Conservation (phyloP, 2,797 vertebrate species). For the Enteromius thamalakanensis region DNA sequence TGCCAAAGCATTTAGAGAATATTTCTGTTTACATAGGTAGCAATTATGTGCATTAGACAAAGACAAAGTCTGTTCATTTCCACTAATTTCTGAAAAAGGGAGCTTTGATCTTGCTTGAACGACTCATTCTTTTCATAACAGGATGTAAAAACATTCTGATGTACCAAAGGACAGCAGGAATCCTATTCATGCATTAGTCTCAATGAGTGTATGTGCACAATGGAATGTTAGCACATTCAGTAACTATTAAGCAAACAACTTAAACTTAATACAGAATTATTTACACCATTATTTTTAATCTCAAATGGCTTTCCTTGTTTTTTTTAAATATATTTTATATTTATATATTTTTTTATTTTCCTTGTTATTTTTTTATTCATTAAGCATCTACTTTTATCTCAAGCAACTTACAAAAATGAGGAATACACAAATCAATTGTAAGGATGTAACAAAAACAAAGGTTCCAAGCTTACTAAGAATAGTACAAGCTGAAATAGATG, state of each 20-base stretch:
- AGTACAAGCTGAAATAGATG: neutral
- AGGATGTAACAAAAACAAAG: neutral
- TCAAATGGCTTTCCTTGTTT: neutral
- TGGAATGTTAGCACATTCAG: neutral
- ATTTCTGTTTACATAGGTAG: neutral
- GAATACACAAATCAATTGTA: neutral
- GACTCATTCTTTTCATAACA: constrained; percentile 32
- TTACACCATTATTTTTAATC: neutral
- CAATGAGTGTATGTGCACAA: neutral
- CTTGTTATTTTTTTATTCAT: neutral
- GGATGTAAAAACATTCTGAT: neutral
- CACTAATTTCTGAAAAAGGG: neutral
- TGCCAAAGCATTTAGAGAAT: neutral
- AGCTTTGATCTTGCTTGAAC: constrained; percentile 21
- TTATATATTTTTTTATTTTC: neutral
- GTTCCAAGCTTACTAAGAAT: neutral
- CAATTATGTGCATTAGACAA: neutral
- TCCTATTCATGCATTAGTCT: neutral
- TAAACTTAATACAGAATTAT: neutral
- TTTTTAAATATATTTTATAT: too few species aligned
- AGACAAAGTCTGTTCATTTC: constrained; percentile 15
- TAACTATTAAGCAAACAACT: neutral
- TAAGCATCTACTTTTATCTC: neutral
- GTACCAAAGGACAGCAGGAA: neutral
- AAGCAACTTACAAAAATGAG: neutral